Evolutionary conservation across 2,888 invertebrate genomes (phyloP).

Genomic region (Miltochrista miniata): DNA sequence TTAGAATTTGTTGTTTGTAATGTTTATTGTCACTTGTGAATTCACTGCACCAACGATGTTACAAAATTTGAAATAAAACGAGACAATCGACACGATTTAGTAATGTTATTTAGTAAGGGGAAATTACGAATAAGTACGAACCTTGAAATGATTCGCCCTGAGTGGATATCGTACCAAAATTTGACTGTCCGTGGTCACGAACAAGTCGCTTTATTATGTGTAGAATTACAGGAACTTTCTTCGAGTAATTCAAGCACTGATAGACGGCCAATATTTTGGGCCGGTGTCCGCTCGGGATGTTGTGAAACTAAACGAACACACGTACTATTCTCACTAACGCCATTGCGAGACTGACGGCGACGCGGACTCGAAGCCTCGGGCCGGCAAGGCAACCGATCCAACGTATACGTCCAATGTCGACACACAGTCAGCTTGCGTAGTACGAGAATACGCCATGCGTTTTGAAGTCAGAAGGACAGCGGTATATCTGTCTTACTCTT

Average conservation of each 20-base stretch:
- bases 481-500: slow-evolving; percentile 59
- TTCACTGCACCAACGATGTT: slow-evolving; percentile 55
- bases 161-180: slow-evolving; percentile 84
- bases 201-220: slow-evolving; percentile 61
- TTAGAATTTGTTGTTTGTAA: slow-evolving; percentile 46
- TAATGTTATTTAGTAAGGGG: slow-evolving; percentile 71
- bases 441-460: slow-evolving; percentile 76
- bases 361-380: slow-evolving; percentile 69
- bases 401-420: slow-evolving; percentile 78
- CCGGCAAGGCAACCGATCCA: slow-evolving; percentile 78
- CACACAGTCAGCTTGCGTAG: slow-evolving; percentile 82
- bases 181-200: slow-evolving; percentile 79
- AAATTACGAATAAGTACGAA: slow-evolving; percentile 81
- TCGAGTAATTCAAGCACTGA: slow-evolving; percentile 77
- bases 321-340: slow-evolving; percentile 76
- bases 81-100: slow-evolving; percentile 58
- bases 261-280: slow-evolving; percentile 84
- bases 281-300: slow-evolving; percentile 84
- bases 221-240: slow-evolving; percentile 73
- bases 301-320: slow-evolving; percentile 77
- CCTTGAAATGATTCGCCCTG: slow-evolving; percentile 82
- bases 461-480: slow-evolving; percentile 41
- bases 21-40: slow-evolving; percentile 40
- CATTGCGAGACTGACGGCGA: slow-evolving; percentile 80
- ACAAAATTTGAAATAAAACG: slow-evolving; percentile 66